Conservation (phyloP, 2,888 invertebrate species). For the Pollenia labialis region DNA sequence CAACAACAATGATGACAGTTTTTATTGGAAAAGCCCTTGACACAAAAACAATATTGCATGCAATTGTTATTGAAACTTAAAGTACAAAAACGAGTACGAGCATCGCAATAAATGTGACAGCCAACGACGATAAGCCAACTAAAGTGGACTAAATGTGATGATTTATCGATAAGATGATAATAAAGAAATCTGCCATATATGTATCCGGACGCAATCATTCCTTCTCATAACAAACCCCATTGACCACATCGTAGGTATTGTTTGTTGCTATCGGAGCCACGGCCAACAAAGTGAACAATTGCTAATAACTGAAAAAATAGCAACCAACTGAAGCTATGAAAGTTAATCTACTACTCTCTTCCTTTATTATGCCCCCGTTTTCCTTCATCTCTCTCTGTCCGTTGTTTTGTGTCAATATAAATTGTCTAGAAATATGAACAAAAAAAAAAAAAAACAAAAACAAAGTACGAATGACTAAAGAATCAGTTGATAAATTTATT, state of each 20-base stretch:
- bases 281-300: constrained; percentile 46
- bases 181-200: constrained; percentile 47
- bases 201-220: constrained; percentile 18
- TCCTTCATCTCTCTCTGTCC: not conserved
- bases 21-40: constrained; percentile 61
- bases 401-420: not conserved
- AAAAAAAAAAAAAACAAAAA: not conserved
- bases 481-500: constrained; percentile 66
- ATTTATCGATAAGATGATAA: constrained; percentile 65
- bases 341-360: constrained; percentile 29
- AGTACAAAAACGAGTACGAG: constrained; percentile 24
- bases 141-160: constrained; percentile 64
- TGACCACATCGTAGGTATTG: constrained; percentile 28
- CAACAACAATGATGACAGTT: constrained; percentile 40
- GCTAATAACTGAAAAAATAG: constrained; percentile 59
- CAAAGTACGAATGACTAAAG: constrained; percentile 31
- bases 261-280: not conserved
- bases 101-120: constrained; percentile 36
- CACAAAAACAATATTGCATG: constrained; percentile 61
- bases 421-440: constrained; percentile 1
- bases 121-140: constrained; percentile 39
- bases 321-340: constrained; percentile 38
- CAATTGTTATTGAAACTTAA: constrained; percentile 61
- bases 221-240: constrained; percentile 9
- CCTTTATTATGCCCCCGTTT: not conserved